Percentiles rank a stretch among this genome's conserved stretches.
These are phyloP conservation scores for Bujurquina vittata DNA, from an alignment of 2,113 vertebrate genomes.

Conservation along the genomic window DNA sequence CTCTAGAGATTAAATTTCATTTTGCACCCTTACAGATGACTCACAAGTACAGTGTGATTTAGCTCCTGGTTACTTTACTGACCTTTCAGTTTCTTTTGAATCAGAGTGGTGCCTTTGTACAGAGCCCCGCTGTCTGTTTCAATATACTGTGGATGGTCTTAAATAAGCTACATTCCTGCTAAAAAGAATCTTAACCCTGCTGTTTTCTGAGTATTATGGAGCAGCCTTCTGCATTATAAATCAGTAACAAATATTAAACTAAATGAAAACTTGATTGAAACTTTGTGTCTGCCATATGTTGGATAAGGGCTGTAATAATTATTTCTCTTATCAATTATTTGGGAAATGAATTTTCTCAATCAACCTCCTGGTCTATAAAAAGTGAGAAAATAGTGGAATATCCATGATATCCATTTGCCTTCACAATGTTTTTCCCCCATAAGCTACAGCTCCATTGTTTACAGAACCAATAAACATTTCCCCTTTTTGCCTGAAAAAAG, in stretches of 20 bases:
- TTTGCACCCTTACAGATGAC: constrained; percentile 36
- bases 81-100: constrained; percentile 42
- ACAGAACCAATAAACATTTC: background rate
- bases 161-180: background rate
- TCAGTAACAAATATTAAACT: background rate
- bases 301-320: background rate
- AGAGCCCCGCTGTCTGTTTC: background rate
- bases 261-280: background rate
- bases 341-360: background rate
- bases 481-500: background rate
- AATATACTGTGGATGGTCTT: background rate
- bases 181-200: background rate
- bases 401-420: background rate
- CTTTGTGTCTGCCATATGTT: background rate
- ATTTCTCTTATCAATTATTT: background rate
- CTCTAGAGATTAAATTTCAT: constrained; percentile 17
- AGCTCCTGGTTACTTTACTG: constrained; percentile 16
- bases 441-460: background rate
- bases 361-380: background rate
- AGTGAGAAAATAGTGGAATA: background rate
- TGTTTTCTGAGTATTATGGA: background rate
- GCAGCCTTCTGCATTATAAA: background rate
- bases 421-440: background rate
- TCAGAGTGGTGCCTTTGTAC: background rate
- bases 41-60: constrained; percentile 26